phyloP scores from a whole-genome alignment of 1,140 invertebrate species.

The Sitophilus oryzae region DNA sequence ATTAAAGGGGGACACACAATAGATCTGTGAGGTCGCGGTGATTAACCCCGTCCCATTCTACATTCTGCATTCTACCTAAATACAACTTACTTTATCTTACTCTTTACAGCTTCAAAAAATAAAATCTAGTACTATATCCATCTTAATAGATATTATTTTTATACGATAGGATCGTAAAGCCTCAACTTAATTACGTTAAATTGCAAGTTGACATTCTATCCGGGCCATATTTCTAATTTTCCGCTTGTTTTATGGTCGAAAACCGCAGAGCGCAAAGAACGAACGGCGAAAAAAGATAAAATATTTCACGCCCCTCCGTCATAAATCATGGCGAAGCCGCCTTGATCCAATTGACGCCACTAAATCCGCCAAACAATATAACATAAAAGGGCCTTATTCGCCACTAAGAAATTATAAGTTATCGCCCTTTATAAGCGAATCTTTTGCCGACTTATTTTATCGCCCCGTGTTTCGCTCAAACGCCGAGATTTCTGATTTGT shows the following conservation, averaged over 20 bases:
- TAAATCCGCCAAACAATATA: slow-evolving; percentile 25
- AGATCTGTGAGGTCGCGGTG: too few species aligned
- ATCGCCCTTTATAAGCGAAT: slow-evolving; percentile 25
- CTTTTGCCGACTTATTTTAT: slow-evolving; percentile 21
- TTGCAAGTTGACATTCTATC: not conserved
- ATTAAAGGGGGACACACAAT: too few species aligned
- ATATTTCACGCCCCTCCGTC: slow-evolving; percentile 14
- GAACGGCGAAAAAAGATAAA: not conserved
- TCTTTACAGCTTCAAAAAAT: too few species aligned
- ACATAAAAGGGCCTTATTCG: slow-evolving; percentile 3
- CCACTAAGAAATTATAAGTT: slow-evolving; percentile 25
- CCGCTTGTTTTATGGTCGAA: not conserved
- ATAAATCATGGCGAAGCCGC: slow-evolving; percentile 11
- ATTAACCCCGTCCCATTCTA: too few species aligned
- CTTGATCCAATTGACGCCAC: slow-evolving; percentile 12
- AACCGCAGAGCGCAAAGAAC: not conserved
- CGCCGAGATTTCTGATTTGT: slow-evolving; percentile 19
- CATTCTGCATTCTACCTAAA: too few species aligned
- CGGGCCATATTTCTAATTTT: not conserved
- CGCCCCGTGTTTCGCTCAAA: slow-evolving; percentile 10
- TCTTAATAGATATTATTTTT: too few species aligned
- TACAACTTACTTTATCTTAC: too few species aligned
- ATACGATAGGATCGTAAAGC: too few species aligned
- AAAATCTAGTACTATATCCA: too few species aligned
- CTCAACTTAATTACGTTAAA: too few species aligned